These are phyloP conservation scores for Pseudobourletiella spinata DNA, from an alignment of 1,140 invertebrate genomes.

Conservation along the genomic window DNA sequence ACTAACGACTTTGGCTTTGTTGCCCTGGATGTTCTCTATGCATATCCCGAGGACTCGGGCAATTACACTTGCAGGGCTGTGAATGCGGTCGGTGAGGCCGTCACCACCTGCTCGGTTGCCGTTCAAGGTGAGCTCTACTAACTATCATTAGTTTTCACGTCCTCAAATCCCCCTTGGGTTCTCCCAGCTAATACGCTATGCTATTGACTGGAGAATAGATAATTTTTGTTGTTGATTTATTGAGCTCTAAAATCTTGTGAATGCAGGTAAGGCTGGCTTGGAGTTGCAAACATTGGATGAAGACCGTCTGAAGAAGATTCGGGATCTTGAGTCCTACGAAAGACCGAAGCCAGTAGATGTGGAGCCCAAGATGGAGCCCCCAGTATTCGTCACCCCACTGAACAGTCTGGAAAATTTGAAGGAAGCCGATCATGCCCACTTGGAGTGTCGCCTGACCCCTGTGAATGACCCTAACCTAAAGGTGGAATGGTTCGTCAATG, in stretches of 20 bases:
- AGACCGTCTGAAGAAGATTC: conserved; percentile 76
- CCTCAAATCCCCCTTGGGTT: no score
- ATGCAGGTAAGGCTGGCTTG: conserved; percentile 70
- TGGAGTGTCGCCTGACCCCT: conserved; percentile 91
- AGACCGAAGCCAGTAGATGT: conserved; percentile 63
- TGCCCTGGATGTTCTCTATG: conserved; percentile 48
- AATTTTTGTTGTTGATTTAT: conserved; percentile 1
- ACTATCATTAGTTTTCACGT: no score
- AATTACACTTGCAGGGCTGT: conserved; percentile 44
- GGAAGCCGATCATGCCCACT: conserved; percentile 84
- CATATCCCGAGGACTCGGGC: conserved; percentile 44
- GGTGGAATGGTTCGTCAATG: conserved; percentile 93
- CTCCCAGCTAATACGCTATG: no score
- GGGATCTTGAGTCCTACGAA: conserved; percentile 73
- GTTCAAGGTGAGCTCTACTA: no score
- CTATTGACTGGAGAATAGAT: conserved; percentile 46
- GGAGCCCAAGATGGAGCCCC: conserved; percentile 68
- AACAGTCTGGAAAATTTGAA: conserved; percentile 71
- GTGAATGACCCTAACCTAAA: conserved; percentile 89
- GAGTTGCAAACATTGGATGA: conserved; percentile 76
- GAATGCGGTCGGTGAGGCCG: conserved; percentile 47
- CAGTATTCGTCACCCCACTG: conserved; percentile 74
- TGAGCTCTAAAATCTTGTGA: conserved; percentile 48
- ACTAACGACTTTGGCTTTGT: conserved; percentile 50
- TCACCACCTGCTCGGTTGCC: conserved; percentile 76